phyloP scores from a whole-genome alignment of 2,113 vertebrate species.

The Psephotus haematonotus region DNA sequence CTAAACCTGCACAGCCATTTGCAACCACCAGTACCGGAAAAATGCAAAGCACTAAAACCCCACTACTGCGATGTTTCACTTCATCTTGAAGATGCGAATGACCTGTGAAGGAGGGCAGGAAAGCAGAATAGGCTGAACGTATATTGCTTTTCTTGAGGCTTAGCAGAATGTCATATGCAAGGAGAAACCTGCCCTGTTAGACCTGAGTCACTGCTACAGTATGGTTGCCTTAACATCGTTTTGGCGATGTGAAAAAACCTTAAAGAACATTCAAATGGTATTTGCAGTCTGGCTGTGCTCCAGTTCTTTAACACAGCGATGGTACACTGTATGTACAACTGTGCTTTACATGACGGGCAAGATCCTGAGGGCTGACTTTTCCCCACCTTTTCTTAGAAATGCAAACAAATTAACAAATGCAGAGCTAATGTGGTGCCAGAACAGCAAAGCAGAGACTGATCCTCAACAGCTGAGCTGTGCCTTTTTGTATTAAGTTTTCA shows the following conservation, averaged over 20 bases:
- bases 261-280: not conserved
- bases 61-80: not conserved
- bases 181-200: not conserved
- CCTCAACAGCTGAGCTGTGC: conserved; percentile 7
- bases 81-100: not conserved
- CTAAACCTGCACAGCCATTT: not conserved
- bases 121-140: not conserved
- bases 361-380: not conserved
- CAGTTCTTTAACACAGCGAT: not conserved
- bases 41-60: not conserved
- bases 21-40: not conserved
- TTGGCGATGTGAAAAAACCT: not conserved
- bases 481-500: not conserved
- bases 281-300: not conserved
- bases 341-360: not conserved
- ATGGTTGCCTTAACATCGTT: not conserved
- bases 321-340: not conserved
- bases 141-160: not conserved
- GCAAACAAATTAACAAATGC: conserved; percentile 42
- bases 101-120: not conserved
- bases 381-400: conserved; percentile 7
- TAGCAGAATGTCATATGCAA: not conserved
- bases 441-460: not conserved
- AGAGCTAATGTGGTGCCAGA: conserved; percentile 11
- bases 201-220: not conserved